These are phyloP conservation scores for Chlamydotis undulata DNA, from an alignment of 2,113 vertebrate genomes.

Conservation along the genomic window DNA sequence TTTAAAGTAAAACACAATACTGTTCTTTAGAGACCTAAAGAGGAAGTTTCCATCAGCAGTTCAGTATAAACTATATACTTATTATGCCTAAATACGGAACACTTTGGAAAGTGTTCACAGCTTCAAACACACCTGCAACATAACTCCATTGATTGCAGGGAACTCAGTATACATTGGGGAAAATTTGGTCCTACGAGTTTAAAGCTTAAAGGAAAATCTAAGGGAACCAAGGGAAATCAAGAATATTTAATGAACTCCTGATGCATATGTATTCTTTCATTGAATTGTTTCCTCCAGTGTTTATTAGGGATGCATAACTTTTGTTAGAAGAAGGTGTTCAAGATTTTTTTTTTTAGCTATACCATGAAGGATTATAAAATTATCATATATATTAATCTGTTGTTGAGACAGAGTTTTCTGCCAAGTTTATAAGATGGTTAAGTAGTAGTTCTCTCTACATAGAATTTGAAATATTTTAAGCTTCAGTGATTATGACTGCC, in stretches of 20 bases:
- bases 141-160: neutral
- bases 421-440: constrained; percentile 24
- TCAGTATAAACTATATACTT: neutral
- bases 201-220: constrained; percentile 38
- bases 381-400: constrained; percentile 59
- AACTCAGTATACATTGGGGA: neutral
- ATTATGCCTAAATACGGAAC: neutral
- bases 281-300: constrained; percentile 21
- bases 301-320: constrained; percentile 39
- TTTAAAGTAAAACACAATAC: neutral
- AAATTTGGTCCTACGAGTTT: constrained; percentile 27
- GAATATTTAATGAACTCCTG: constrained; percentile 48
- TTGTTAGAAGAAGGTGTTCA: constrained; percentile 20
- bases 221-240: constrained; percentile 66
- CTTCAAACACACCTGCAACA: neutral
- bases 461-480: constrained; percentile 30
- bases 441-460: neutral
- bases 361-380: constrained; percentile 55
- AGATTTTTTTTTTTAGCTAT: neutral
- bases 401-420: constrained; percentile 12
- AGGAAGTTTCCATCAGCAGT: neutral
- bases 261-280: constrained; percentile 50
- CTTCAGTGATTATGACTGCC: neutral
- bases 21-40: neutral
- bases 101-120: neutral